phyloP scores from a whole-genome alignment of 2,797 vertebrate species.

The Psittacula derbiana region DNA sequence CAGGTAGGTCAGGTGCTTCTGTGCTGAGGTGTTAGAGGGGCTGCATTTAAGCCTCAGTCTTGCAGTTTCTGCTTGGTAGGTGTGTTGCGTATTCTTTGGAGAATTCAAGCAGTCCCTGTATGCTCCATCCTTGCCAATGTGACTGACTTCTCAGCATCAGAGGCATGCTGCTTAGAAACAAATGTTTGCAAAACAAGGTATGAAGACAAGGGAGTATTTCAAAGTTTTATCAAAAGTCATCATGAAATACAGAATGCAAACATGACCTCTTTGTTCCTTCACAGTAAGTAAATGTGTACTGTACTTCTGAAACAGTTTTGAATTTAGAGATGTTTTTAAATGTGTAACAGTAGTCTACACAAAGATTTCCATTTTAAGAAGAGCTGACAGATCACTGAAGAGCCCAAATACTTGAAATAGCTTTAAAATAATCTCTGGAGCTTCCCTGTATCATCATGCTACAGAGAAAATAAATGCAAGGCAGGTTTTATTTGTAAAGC shows the following conservation, averaged over 20 bases:
- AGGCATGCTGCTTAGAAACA: not conserved
- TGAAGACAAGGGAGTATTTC: not conserved
- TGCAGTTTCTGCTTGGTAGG: not conserved
- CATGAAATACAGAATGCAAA: not conserved
- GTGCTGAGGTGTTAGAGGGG: not conserved
- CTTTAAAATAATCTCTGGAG: not conserved
- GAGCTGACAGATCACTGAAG: not conserved
- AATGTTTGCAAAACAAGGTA: not conserved
- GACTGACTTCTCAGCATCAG: not conserved
- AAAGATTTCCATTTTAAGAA: not conserved
- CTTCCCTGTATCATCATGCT: not conserved
- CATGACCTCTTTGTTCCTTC: not conserved
- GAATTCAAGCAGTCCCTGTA: not conserved
- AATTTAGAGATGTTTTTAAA: not conserved
- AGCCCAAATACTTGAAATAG: not conserved
- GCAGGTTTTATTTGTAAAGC: not conserved
- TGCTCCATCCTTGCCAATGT: not conserved
- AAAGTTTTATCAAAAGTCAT: not conserved
- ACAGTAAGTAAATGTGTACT: not conserved
- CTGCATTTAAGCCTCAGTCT: not conserved
- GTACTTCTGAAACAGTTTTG: not conserved
- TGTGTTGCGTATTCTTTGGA: not conserved
- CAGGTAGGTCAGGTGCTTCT: not conserved
- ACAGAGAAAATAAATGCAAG: not conserved
- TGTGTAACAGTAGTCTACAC: not conserved